These are phyloP conservation scores for Diphyllodes magnificus DNA, from an alignment of 2,113 vertebrate genomes.

Conservation along the genomic window DNA sequence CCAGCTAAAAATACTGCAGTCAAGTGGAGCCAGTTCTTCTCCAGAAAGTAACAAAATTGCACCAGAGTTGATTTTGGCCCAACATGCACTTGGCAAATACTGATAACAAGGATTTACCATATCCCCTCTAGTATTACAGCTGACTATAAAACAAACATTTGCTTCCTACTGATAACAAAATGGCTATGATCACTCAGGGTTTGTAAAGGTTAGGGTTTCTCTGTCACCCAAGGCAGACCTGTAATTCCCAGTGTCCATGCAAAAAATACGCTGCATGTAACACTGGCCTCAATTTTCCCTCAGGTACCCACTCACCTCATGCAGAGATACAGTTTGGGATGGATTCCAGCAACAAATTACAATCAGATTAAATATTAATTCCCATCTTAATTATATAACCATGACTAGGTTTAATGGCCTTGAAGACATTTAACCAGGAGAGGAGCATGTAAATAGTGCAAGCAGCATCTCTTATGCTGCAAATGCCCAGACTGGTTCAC, in stretches of 20 bases:
- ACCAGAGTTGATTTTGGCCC: conserved; percentile 42
- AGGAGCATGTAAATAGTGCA: background rate
- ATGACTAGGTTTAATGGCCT: conserved; percentile 28
- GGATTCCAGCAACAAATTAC: conserved; percentile 57
- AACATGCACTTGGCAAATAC: background rate
- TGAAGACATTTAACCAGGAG: conserved; percentile 47
- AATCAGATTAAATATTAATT: conserved; percentile 65
- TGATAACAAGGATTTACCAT: conserved; percentile 59
- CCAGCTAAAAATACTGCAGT: background rate
- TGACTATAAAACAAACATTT: conserved; percentile 51
- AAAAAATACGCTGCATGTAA: background rate
- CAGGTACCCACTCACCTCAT: background rate
- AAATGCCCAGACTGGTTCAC: background rate
- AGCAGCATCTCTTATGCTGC: background rate
- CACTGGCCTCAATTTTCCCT: background rate
- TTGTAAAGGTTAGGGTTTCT: conserved; percentile 1
- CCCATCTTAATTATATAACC: conserved; percentile 61
- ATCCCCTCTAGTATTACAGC: conserved; percentile 37
- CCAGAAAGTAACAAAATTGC: background rate
- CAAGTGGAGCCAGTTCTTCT: background rate
- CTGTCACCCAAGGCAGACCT: background rate
- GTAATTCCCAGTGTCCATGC: background rate
- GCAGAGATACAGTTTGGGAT: background rate
- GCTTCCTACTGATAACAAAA: conserved; percentile 63
- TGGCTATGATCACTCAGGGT: background rate